These are phyloP conservation scores for Mirounga angustirostris DNA, from an alignment of 2,113 vertebrate species.

Conservation along the genomic window DNA sequence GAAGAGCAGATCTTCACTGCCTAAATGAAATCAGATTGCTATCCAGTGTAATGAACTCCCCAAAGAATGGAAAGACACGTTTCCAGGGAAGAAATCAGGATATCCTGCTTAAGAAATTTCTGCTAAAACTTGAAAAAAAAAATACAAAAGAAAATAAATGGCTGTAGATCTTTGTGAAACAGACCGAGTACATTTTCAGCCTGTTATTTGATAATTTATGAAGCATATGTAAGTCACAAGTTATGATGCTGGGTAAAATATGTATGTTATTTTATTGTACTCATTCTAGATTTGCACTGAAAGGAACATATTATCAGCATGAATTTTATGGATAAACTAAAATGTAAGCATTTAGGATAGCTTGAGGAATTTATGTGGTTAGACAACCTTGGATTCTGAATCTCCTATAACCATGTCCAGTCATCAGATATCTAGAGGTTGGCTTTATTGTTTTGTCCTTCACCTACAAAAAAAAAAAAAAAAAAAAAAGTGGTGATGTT, in stretches of 20 bases:
- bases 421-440: slow-evolving; percentile 21
- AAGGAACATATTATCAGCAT: background rate
- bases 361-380: background rate
- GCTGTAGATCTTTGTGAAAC: slow-evolving; percentile 2
- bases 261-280: background rate
- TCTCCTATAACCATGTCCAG: background rate
- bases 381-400: slow-evolving; percentile 37
- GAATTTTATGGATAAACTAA: background rate
- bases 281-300: slow-evolving; percentile 15
- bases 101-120: slow-evolving; percentile 49
- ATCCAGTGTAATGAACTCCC: background rate
- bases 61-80: background rate
- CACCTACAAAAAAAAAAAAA: background rate
- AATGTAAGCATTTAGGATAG: background rate
- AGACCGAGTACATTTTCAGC: background rate
- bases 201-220: slow-evolving; percentile 8
- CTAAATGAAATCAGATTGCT: slow-evolving; percentile 29
- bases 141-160: slow-evolving; percentile 41
- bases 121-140: background rate
- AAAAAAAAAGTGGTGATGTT: slow-evolving; percentile 30
- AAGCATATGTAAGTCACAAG: background rate
- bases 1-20: slow-evolving; percentile 4
- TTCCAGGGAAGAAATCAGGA: slow-evolving; percentile 33
- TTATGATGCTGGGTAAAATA: background rate
- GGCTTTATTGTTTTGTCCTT: slow-evolving; percentile 66